A percentile compares a stretch with the other conserved stretches of the same genome.
These are phyloP conservation scores for Corythoichthys haematopterus DNA, from an alignment of 2,113 vertebrate genomes.

Conservation along the genomic window DNA sequence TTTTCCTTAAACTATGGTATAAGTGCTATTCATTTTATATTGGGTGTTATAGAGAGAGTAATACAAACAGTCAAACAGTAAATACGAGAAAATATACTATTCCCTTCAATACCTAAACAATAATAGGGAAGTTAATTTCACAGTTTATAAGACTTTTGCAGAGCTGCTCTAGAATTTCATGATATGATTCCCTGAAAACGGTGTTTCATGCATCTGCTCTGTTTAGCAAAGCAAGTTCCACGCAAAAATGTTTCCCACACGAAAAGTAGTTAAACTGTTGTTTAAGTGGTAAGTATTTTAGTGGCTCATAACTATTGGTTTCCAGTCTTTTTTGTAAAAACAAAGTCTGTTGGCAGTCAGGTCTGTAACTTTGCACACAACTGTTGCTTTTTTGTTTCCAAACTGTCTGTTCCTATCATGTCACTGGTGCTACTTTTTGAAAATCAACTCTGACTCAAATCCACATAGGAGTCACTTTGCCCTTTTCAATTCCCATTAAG, in stretches of 20 bases:
- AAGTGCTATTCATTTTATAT: too few species aligned
- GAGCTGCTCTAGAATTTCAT: not conserved
- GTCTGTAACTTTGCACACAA: not conserved
- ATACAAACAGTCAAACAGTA: too few species aligned
- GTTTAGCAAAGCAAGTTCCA: not conserved
- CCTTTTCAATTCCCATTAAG: conserved; percentile 32
- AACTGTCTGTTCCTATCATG: not conserved
- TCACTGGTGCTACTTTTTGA: not conserved
- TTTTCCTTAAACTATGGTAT: too few species aligned
- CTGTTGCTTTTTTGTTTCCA: conserved; percentile 4
- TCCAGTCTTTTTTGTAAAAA: conserved; percentile 1
- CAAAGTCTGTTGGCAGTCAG: conserved; percentile 7
- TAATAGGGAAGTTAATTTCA: too few species aligned
- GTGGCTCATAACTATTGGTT: conserved; percentile 4
- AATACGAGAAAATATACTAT: too few species aligned
- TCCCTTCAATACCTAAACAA: too few species aligned
- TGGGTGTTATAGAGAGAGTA: too few species aligned
- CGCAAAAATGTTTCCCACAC: not conserved
- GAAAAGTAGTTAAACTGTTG: not conserved
- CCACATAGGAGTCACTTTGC: conserved; percentile 19
- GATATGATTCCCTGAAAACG: not conserved
- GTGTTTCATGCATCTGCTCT: not conserved
- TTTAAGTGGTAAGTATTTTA: conserved; percentile 2
- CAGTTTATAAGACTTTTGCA: not conserved
- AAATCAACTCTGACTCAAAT: conserved; percentile 28